Conservation (phyloP, 2,113 vertebrate genomes). For the Naja naja region DNA sequence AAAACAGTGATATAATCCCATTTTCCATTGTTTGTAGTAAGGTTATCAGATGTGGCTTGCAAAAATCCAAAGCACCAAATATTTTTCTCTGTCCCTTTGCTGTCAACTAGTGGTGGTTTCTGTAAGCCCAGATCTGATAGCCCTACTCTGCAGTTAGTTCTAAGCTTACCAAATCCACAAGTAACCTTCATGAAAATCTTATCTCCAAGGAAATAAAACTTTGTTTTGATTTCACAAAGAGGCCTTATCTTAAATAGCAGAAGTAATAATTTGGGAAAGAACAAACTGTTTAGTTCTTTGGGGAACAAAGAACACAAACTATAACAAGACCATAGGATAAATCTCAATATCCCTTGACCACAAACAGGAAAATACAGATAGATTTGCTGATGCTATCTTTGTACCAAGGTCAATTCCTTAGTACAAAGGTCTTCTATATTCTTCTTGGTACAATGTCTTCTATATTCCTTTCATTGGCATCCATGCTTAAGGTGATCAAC, state of each 20-base stretch:
- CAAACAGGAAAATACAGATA: not conserved
- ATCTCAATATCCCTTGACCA: not conserved
- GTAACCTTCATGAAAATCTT: not conserved
- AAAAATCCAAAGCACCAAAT: not conserved
- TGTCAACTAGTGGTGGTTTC: not conserved
- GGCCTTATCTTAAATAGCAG: slow-evolving; percentile 1
- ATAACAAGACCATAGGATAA: not conserved
- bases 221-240: slow-evolving; percentile 5
- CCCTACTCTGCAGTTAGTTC: not conserved
- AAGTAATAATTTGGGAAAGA: slow-evolving; percentile 4
- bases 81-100: not conserved
- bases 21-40: not conserved
- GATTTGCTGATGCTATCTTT: not conserved
- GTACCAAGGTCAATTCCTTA: not conserved
- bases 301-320: not conserved
- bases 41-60: not conserved
- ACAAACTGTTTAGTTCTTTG: not conserved
- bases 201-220: not conserved
- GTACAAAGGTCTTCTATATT: not conserved
- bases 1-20: not conserved
- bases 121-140: not conserved
- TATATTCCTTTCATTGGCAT: not conserved
- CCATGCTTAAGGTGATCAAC: too few relatives aligned
- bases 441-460: not conserved
- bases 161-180: slow-evolving; percentile 2